Percentiles rank a stretch among this genome's conserved stretches.
These are phyloP conservation scores for Trichonephila inaurata DNA, from an alignment of 1,140 invertebrate genomes.

Conservation along the genomic window DNA sequence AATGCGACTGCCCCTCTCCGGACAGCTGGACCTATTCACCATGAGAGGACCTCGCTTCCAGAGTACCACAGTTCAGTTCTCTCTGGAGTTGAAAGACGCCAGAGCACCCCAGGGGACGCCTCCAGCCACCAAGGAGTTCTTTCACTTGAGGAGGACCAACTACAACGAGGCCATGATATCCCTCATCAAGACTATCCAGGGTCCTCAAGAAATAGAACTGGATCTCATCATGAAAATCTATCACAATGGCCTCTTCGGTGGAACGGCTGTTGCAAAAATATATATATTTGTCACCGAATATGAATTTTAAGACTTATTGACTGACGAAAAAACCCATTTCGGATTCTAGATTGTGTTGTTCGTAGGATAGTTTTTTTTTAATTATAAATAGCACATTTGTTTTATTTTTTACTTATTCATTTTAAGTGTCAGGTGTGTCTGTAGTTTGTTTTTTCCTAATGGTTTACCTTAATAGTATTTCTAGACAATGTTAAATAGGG, in stretches of 20 bases:
- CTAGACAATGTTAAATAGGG: too few species aligned
- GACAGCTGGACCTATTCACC: conserved; percentile 90
- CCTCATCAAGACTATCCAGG: conserved; percentile 86
- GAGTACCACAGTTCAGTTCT: conserved; percentile 87
- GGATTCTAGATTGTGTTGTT: background rate
- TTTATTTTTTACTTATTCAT: background rate
- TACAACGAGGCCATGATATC: conserved; percentile 88
- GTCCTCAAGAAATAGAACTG: conserved; percentile 94
- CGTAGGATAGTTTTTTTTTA: background rate
- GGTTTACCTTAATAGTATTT: too few species aligned
- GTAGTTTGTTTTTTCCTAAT: too few species aligned
- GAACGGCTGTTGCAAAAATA: conserved; percentile 90
- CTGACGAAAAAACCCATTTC: background rate
- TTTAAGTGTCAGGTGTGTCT: background rate
- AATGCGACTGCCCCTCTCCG: conserved; percentile 86
- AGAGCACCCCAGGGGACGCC: conserved; percentile 84
- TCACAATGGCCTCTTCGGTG: conserved; percentile 85
- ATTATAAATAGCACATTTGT: too few species aligned
- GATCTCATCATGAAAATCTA: conserved; percentile 93
- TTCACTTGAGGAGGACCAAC: conserved; percentile 83
- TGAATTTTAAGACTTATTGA: conserved; percentile 84
- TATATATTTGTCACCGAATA: conserved; percentile 92
- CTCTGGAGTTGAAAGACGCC: conserved; percentile 86
- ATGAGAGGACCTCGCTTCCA: conserved; percentile 88
- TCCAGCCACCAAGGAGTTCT: conserved; percentile 85